A percentile compares a stretch with the other conserved stretches of the same genome.
Evolutionary conservation across 2,797 vertebrate genomes (phyloP).

Genomic region (Myotis daubentonii): DNA sequence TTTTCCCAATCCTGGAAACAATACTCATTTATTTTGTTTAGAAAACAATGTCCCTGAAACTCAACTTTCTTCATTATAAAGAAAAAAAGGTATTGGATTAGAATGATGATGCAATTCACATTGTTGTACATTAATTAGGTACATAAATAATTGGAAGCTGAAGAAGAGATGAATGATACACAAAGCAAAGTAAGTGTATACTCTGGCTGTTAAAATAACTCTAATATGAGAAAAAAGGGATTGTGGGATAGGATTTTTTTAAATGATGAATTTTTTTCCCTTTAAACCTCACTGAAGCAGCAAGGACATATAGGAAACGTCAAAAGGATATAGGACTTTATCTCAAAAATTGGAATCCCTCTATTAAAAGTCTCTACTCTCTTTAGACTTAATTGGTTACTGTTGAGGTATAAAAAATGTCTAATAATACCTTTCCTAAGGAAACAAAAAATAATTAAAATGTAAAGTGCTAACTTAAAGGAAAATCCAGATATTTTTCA

Average conservation of each 20-base stretch:
- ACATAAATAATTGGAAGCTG: background rate
- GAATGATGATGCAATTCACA: background rate
- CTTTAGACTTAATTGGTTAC: conserved; percentile 39
- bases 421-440: background rate
- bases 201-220: background rate
- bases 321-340: conserved; percentile 3
- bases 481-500: background rate
- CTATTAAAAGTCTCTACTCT: background rate
- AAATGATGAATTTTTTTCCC: background rate
- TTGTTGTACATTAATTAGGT: background rate
- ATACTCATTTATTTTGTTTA: background rate
- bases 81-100: background rate
- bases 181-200: background rate
- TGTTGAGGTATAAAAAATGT: background rate
- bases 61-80: background rate
- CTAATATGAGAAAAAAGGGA: background rate
- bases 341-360: conserved; percentile 31
- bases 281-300: conserved; percentile 22
- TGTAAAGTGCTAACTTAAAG: conserved; percentile 42
- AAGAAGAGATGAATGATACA: background rate
- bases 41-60: conserved; percentile 3
- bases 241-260: background rate
- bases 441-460: conserved; percentile 44
- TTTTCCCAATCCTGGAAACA: background rate
- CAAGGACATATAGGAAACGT: conserved; percentile 1